Percentiles rank a stretch among this genome's conserved stretches.
Evolutionary conservation across 2,113 vertebrate species (phyloP).

Genomic region (Upupa epops): DNA sequence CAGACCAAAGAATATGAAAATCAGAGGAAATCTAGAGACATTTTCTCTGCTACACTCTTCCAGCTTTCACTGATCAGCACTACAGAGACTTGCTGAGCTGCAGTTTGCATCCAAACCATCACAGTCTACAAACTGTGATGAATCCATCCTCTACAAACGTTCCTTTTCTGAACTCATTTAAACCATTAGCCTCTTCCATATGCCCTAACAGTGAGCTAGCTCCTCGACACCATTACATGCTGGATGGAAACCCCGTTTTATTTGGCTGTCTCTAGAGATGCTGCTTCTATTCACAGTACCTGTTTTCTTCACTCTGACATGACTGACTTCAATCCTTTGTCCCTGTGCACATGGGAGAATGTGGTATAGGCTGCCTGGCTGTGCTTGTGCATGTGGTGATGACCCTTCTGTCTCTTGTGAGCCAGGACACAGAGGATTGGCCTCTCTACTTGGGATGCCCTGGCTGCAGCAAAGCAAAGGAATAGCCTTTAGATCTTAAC

Average conservation of each 20-base stretch:
- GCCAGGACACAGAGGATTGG: neutral
- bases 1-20: neutral
- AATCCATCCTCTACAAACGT: neutral
- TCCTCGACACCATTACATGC: neutral
- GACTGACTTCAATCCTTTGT: neutral
- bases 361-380: neutral
- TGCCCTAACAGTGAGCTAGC: neutral
- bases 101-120: neutral
- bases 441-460: neutral
- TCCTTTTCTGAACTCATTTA: neutral
- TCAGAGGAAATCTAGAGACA: neutral
- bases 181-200: neutral
- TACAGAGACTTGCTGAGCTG: neutral
- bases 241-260: neutral
- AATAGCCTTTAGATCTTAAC: neutral
- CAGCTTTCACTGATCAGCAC: neutral
- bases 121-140: neutral
- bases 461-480: neutral
- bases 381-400: fast-evolving
- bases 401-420: neutral
- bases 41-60: neutral
- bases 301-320: neutral
- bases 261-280: neutral
- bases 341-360: neutral
- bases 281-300: neutral